Evolutionary conservation across 2,888 invertebrate species (phyloP), one percentile per base, ranked within the genome.

Genomic region (Heterodera filipjevi): DNA sequence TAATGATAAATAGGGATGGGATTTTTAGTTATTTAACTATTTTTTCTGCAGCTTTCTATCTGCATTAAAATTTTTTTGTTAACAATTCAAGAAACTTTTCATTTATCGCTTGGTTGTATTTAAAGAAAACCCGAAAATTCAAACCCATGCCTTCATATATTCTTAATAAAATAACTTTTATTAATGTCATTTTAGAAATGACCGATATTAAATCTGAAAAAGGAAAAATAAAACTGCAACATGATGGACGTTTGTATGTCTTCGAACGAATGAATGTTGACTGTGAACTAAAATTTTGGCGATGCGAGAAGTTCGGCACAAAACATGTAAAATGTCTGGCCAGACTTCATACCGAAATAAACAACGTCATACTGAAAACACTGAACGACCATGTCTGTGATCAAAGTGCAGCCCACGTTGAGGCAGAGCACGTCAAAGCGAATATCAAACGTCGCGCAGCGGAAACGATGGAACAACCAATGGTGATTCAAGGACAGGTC

Each of bases 181-280:
- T n/a, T n/a, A n/a, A n/a, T n/a, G n/a, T n/a, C n/a, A n/a, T n/a
- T n/a, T n/a, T n/a, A n/a, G n/a, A 32, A 66, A 66, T 66, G 66
- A 16, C 10, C 3, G 74, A 49, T 64, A 53, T 74, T 27, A 3
- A 1, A 30, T 32, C 64, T 46, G 59, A 59, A 30, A 39, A 53
- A 35, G 75, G 75, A 16, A 66, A 44, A 27, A 64, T 22, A 22
- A 75, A 75, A 64, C 33, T 75, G 39, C 32, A 32, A 2, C 64
- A 75, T 19, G 44, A 49, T 5, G 75, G 75, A 8, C 27, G 32
- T 33, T 33, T 75, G 44, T 75, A 30, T 30, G 66, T 66, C 46
- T 75, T 64, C 22, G 75, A 75, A 49, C 59, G 64, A 16, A 59
- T 59, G 53, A 75, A 75, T 33, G 53, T 19, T 8, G 75, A 75